A percentile compares a stretch with the other conserved stretches of the same genome.
Evolutionary conservation across 2,888 invertebrate species (phyloP).

Genomic region (Drosophila glabriapex): DNA sequence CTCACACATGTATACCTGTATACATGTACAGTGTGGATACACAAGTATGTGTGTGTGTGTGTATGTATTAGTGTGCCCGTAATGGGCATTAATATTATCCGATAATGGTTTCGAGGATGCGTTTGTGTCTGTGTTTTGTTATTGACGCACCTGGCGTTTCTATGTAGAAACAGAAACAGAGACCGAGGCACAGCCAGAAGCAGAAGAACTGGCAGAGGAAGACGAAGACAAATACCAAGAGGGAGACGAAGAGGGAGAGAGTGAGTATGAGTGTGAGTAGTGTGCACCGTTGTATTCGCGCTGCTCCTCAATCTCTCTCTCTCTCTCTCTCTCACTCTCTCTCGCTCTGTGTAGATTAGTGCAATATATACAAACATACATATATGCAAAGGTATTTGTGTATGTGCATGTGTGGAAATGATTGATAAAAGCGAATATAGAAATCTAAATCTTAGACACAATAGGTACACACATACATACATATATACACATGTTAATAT

Average conservation of each 20-base stretch:
- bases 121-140: constrained; percentile 24
- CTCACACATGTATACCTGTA: constrained; percentile 9
- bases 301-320: constrained; percentile 18
- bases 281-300: constrained; percentile 29
- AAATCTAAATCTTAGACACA: constrained; percentile 11
- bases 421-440: constrained; percentile 24
- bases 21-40: constrained; percentile 6
- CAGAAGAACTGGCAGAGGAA: constrained; percentile 1
- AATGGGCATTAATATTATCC: constrained; percentile 52
- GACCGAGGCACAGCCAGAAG: constrained; percentile 1
- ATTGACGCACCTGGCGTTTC: constrained; percentile 47
- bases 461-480: constrained; percentile 1
- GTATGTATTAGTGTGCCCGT: constrained; percentile 12
- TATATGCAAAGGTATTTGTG: not conserved
- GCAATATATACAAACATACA: constrained; percentile 3
- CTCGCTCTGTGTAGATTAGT: constrained; percentile 19
- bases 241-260: not conserved
- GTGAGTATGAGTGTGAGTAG: not conserved
- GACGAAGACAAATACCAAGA: not conserved
- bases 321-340: constrained; percentile 8
- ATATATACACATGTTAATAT: not conserved
- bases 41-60: not conserved
- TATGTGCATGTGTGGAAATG: constrained; percentile 4
- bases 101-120: constrained; percentile 49
- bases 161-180: constrained; percentile 6